Base-by-base conservation (phyloP, 2,113 vertebrate species). In the Ranitomeya variabilis region DNA sequence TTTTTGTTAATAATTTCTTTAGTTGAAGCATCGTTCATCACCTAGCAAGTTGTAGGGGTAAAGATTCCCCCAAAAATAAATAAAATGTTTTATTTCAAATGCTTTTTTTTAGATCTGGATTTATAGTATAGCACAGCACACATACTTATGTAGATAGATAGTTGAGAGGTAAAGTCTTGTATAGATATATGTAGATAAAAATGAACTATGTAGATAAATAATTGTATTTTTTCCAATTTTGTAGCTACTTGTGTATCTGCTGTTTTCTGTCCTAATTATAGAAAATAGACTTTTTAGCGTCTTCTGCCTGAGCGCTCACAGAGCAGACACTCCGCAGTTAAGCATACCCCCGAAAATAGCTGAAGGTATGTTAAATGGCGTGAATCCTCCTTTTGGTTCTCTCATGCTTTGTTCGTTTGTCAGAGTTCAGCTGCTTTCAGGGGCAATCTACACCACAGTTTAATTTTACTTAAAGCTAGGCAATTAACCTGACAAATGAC, bases 391-490 rank as follows among this genome's bases (percentile, higher is more conserved):
- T 84, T 83, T 37, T 83, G 55, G 57, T 85, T 45, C 57, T 37
- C 31, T 87, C 91, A 91, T 82, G 85, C 59, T 26, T 89, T 88
- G 88, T 64, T 80, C 45, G 90, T 88, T 71, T 92, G 80, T 83
- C 81, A 91, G 89, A 90, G 85, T 84, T 92, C 81, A 90, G 11
- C 26, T 89, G 37, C 90, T 91, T 66, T 60, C 88, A 93, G 93
- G 86, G 90, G 59, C 90, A 88, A 86, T 94, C 91, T 89, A 80
- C 5, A 18, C 69, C 90, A 91, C 90, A 59, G 12, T 90, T 93
- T 92, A 92, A 93, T 93, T 94, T 91, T 91, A 85, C 92, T 92
- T 91, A 62, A 52, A 91, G 91, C 90, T 92, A 86, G 21, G 76
- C 85, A 91, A 62, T 89, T 90, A 86, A 91, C 90, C 89, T 91